Base-by-base conservation (phyloP, 2,797 vertebrate genomes). In the Allobates femoralis region DNA sequence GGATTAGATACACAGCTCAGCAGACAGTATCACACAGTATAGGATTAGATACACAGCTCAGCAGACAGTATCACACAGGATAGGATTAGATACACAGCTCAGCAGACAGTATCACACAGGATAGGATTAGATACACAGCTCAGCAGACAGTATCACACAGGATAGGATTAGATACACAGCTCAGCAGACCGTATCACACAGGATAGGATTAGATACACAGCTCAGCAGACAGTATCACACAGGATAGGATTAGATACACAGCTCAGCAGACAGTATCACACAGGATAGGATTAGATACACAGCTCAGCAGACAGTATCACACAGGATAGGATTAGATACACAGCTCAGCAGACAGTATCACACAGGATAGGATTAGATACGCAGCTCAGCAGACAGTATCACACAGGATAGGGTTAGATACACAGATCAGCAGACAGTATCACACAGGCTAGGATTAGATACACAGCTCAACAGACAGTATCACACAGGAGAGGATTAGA, bases 211-310 rank as follows among this genome's bases (percentile, higher is more conserved):
- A 64, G 62, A 64, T 64, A 64, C 62, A 64, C 26, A 30, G 28
- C 62, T 66, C 62, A 66, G 62, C 62, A 66, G 62, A 32, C 62
- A 16, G 26, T 66, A 62, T 34, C 66, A 69, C 30, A 66, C 30
- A 30, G 28, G 14, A 66, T 32, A 32, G 28, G 64, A 19, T n/a
- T n/a, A n/a, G n/a, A n/a, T n/a, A n/a, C n/a, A n/a, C n/a, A n/a
- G 64, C 14, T 32, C 15, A 32, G 64, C 15, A 19, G 64, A 18
- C 5, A 67, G n/a, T 62, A 62, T 62, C n/a, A 62, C n/a, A 62
- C 58, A 62, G 4, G 5, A 28, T 62, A 62, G 58, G 58, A 62
- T 62, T 62, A 62, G 58, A 62, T 62, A 62, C 58, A 28, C 10
- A 16, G 26, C 12, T 28, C 62, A 64, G 62, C 26, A 30, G 62